These are phyloP conservation scores for Sebastes iracundus DNA, from an alignment of 2,797 vertebrate genomes.

Conservation along the genomic window DNA sequence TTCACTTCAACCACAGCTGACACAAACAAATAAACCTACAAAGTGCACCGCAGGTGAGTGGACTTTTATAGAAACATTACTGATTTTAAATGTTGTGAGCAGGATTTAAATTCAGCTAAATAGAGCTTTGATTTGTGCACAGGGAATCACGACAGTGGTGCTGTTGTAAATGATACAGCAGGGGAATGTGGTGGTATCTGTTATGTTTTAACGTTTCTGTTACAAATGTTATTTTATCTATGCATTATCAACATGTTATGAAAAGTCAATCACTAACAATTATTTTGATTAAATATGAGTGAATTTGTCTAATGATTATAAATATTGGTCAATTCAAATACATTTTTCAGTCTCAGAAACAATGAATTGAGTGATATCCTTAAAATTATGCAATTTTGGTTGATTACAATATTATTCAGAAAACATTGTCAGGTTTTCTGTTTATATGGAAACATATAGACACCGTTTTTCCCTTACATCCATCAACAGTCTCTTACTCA, in stretches of 20 bases:
- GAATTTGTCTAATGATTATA: background rate
- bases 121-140: background rate
- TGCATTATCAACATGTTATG: no score
- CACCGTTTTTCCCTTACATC: background rate
- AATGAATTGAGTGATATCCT: background rate
- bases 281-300: background rate
- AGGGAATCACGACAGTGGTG: background rate
- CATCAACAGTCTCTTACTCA: background rate
- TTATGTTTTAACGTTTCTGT: background rate
- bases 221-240: background rate
- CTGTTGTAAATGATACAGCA: constrained; percentile 2
- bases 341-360: background rate
- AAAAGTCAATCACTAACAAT: background rate
- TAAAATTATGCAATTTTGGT: background rate
- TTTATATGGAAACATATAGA: background rate
- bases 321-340: background rate
- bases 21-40: constrained; percentile 3
- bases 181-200: background rate
- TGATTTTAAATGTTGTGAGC: background rate
- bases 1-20: constrained; percentile 73
- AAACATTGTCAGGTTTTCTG: background rate
- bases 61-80: background rate
- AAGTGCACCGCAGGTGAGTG: constrained; percentile 67
- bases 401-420: background rate
- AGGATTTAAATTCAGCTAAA: background rate